phyloP scores from a whole-genome alignment of 2,888 invertebrate species.

The Hydropsyche betteni region DNA sequence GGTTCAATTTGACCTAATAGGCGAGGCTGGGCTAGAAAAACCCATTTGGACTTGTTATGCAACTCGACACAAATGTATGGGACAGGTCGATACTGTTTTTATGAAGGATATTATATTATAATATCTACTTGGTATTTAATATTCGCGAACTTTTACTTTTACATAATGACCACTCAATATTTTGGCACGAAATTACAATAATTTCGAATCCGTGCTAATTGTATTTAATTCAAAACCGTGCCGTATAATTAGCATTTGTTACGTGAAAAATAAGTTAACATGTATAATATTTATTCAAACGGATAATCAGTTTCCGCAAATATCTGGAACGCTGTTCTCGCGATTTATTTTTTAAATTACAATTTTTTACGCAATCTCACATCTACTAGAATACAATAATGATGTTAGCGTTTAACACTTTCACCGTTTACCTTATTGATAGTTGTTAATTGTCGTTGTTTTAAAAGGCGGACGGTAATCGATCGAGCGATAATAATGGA shows the following conservation, averaged over 20 bases:
- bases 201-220: background rate
- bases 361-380: constrained; percentile 13
- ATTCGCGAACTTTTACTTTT: background rate
- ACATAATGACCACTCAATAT: background rate
- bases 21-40: background rate
- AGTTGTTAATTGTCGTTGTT: constrained; percentile 2
- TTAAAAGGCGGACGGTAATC: too few relatives aligned
- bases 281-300: background rate
- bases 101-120: too few relatives aligned
- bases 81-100: background rate
- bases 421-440: constrained; percentile 24
- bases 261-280: background rate
- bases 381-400: too few relatives aligned
- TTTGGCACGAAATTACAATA: background rate
- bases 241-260: background rate
- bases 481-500: too few relatives aligned
- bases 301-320: constrained; percentile 23
- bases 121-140: background rate
- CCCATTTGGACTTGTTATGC: constrained; percentile 12
- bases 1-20: constrained; percentile 7
- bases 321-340: constrained; percentile 16
- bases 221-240: background rate
- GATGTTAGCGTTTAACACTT: constrained; percentile 7
- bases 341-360: background rate
- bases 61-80: constrained; percentile 8